Evolutionary conservation across 1,140 invertebrate species (phyloP), one percentile per base, ranked within the genome.

Genomic region (Penaeus indicus): DNA sequence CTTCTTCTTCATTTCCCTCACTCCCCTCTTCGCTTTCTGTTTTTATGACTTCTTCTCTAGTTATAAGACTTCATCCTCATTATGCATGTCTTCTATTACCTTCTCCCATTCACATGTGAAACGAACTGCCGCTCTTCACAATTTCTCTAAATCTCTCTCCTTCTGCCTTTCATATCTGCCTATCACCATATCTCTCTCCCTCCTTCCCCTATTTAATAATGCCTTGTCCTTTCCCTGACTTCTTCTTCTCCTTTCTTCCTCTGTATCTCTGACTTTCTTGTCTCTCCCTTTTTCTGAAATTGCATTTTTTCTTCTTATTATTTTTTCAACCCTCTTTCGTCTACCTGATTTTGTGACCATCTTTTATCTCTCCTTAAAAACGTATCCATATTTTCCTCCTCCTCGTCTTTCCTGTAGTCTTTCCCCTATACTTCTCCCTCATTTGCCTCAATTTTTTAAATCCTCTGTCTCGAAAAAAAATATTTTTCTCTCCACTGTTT

Each of bases 151-250:
- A 27, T 18, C 89, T 94, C 92, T 92, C 93, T 95, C 92, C 94
- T 95, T 90, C 93, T 98, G 78, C 97, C 97, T 21, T 97, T 97
- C 27, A 97, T 97, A 92, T 97, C 97, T 92, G 54, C 54, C 16
- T 1, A 54, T 54, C 16, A 13, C 54, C 11, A 11, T 54, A 11
- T 54, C 54, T 54, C 54, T 54, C 54, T 75, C 32, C 54, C 22
- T 60, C n/a, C 61, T n/a, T n/a, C 69, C 77, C 32, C 42, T 38
- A 75, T 21, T 47, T 7, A 62, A 0, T 54, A 21, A 21, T 1
- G 11, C 10, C 54, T 54, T 54, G 5, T 16, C 10, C 10, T 8
- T 13, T 54, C 54, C 54, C 16, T 54, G 5, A 16, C 10, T 54
- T 54, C 54, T 16, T 54, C 54, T 16, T 54, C 54, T 54, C 11